Conservation (phyloP, 2,888 invertebrate species). For the Philhelius pedissequus region DNA sequence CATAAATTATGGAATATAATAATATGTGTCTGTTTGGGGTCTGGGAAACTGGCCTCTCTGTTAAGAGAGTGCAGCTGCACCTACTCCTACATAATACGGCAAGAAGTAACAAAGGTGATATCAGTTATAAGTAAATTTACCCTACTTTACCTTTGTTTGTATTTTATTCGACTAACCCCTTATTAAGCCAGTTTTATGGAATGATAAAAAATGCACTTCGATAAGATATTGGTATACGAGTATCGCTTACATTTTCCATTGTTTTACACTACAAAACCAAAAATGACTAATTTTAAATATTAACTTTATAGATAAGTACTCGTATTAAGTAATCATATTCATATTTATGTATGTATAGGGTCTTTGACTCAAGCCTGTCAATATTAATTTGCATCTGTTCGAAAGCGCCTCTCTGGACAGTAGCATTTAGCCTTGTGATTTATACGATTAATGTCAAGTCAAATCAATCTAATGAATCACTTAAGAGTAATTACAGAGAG, state of each 20-base stretch:
- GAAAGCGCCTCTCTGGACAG: neutral
- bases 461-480: constrained; percentile 50
- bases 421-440: constrained; percentile 35
- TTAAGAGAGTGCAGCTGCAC: no score
- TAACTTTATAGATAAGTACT: neutral
- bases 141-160: constrained; percentile 2
- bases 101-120: neutral
- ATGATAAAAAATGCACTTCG: constrained; percentile 30
- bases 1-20: no score
- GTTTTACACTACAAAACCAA: constrained; percentile 1
- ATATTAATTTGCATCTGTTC: neutral
- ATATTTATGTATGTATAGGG: constrained; percentile 12
- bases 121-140: neutral
- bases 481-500: constrained; percentile 23
- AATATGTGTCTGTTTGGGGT: no score
- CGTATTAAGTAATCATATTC: neutral
- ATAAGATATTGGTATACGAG: constrained; percentile 45
- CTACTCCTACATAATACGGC: neutral
- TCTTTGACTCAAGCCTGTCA: constrained; percentile 27
- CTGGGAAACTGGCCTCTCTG: no score
- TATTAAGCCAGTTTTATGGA: neutral
- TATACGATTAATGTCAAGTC: constrained; percentile 33
- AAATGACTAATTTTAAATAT: neutral
- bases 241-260: neutral
- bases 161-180: neutral